Evolutionary conservation across 2,113 vertebrate genomes (phyloP), one percentile per base, ranked within the genome.

Genomic region (Panthera leo): DNA sequence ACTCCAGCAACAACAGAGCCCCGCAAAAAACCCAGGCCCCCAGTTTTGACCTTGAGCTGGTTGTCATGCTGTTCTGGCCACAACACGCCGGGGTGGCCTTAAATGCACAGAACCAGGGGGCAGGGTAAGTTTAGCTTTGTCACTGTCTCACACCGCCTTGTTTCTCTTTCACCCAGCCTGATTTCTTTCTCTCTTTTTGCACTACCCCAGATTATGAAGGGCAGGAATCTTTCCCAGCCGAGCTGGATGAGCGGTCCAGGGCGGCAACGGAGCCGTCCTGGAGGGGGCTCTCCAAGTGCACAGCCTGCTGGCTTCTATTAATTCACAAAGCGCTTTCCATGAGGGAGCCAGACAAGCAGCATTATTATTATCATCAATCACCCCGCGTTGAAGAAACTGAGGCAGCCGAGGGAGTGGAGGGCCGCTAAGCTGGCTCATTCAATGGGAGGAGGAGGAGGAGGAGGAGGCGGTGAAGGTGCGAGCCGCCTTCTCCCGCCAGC

Each of bases 351-450:
- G 98, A 93, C 96, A 85, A 70, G 92, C 31, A 2, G 55, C 12
- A 15, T 97, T 98, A 97, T 97, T 95, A 78, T 97, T 14, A 45
- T 87, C 97, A 97, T 98, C 96, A 55, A 97, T 98, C 97, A 98
- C 68, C 36, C n/a, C 0, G 0, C 5, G 1, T 53, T 10, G 79
- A 97, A 96, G 98, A 97, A 98, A 98, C 97, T 97, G 97, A 98
- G 97, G 97, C 92, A 98, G 85, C 15, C 6, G n/a, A 65, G 23
- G 61, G 67, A 34, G 27, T 83, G 91, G 91, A 88, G 36, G 65
- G 70, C 75, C 29, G 73, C 42, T 2, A 12, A n/a, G 71, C 13
- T 21, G 73, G 85, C 61, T 55, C 19, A 29, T 55, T 53, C 67
- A 9, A 2, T 3, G 10, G 58, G 58, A 61, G 58, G 55, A 58